These are phyloP conservation scores for Galeopterus variegatus DNA, from an alignment of 2,113 vertebrate species.

Conservation along the genomic window DNA sequence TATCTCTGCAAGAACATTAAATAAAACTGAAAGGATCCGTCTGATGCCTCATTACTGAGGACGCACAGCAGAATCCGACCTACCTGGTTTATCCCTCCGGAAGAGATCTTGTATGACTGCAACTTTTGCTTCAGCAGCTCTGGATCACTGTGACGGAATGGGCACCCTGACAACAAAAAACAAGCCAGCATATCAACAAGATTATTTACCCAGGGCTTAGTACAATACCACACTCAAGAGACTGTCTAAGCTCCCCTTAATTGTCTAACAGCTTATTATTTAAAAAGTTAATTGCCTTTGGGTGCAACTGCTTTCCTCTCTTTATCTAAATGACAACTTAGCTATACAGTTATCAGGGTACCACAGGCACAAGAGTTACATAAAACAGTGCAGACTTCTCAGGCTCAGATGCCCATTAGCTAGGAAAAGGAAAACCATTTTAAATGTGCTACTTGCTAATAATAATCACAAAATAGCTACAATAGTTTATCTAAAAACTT, in stretches of 20 bases:
- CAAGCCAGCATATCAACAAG: constrained; percentile 75
- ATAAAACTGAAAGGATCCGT: constrained; percentile 58
- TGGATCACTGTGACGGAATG: constrained; percentile 97
- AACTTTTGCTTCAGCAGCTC: constrained; percentile 98
- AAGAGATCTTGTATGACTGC: constrained; percentile 94
- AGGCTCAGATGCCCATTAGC: constrained; percentile 55
- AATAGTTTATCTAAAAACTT: constrained; percentile 12
- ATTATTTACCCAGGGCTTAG: constrained; percentile 81
- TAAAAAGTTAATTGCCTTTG: constrained; percentile 86
- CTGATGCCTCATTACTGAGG: constrained; percentile 36
- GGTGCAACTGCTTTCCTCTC: constrained; percentile 75
- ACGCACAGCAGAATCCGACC: constrained; percentile 66
- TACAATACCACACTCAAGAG: constrained; percentile 77
- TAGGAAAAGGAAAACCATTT: constrained; percentile 68
- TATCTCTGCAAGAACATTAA: neutral
- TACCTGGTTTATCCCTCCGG: constrained; percentile 94
- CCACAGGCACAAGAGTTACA: constrained; percentile 81
- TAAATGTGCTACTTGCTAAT: constrained; percentile 63
- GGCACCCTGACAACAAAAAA: constrained; percentile 92
- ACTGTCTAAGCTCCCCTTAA: constrained; percentile 82
- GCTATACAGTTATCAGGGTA: constrained; percentile 77
- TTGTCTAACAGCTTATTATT: constrained; percentile 87
- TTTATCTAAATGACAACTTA: constrained; percentile 80
- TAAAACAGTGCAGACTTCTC: constrained; percentile 68
- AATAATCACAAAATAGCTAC: constrained; percentile 63